Base-by-base conservation (phyloP, 2,113 vertebrate species). In the Psilopsiagon aymara region DNA sequence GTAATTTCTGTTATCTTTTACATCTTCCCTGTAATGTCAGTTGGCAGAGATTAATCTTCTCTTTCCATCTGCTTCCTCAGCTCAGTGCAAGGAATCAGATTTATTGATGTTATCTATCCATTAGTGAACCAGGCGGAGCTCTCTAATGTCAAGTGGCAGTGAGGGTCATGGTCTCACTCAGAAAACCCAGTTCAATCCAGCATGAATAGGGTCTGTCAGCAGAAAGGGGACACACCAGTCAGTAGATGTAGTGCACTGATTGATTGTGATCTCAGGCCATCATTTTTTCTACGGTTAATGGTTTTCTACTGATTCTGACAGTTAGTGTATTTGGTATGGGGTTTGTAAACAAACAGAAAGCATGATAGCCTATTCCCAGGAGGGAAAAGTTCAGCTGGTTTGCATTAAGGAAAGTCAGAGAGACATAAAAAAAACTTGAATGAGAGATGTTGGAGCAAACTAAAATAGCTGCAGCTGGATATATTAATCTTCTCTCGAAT, bases 1-100 rank as follows among this genome's bases (percentile, higher is more conserved):
- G 92, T 92, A 97, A 96, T 95, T 96, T 96, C 63, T 93, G 91
- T 95, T 97, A 91, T 96, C 93, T 97, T 95, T 96, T 94, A 94
- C 75, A 88, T 96, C 87, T 95, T 88, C 74, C 41, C 37, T 94
- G 1, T 94, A 95, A 95, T 47, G 49, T 88, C 59, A 90, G 41
- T 90, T 3, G 2, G 79, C 87, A 77, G 91, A 91, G 91, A 96
- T 95, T 92, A 95, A 95, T 95, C 89, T 92, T 93, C 69, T 70
- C 20, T 62, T 96, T 88, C 87, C 86, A 49, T 90, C 89, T 96
- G 89, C 67, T 96, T 96, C 87, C 88, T 90, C 90, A 82, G 7
- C 70, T 95, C 62, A 11, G 44, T 77, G 41, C 53, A 77, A 80
- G 41, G 71, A 95, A 90, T 93, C 71, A 46, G 86, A 91, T 91